Base-by-base conservation (phyloP, 1,140 invertebrate species). In the Metopolophium dirhodum region DNA sequence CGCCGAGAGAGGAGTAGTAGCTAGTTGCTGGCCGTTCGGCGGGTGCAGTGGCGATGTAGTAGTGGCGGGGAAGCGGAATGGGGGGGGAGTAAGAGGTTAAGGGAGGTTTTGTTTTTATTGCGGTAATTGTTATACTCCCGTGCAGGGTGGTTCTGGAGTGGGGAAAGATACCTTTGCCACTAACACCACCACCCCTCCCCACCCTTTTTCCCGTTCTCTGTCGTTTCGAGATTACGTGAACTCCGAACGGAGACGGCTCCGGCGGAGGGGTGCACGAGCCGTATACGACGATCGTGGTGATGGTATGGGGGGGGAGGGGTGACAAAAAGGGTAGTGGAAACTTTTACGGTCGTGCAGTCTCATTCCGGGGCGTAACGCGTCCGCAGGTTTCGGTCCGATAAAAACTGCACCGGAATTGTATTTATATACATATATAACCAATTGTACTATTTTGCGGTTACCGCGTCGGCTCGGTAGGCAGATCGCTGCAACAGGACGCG, bases 91-190 rank as follows among this genome's bases (percentile, higher is more conserved):
- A 77, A 35, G 61, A 77, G 61, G 61, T n/a, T 35, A 77, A 14
- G n/a, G n/a, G 30, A 77, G 61, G 61, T 77, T 77, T 54, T 47
- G 41, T 91, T 91, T 91, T 91, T 91, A 91, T 91, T 91, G 41
- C 90, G 90, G 41, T 91, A 91, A 91, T 91, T 77, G 90, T 91
- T 91, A 68, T 77, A 90, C 57, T 37, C 49, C 7, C 26, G 89
- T 37, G n/a, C n/a, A n/a, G 35, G 37, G 22, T 18, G 6, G 45
- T 20, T 47, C 26, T 23, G 11, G 85, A 47, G 83, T 9, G 37
- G 82, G 9, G 8, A 45, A n/a, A 68, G 61, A 68, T 68, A 68
- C 61, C 61, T 68, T 68, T 68, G n/a, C 61, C 61, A n/a, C 61
- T n/a, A 68, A 68, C 30, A n/a, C 61, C 61, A 68, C 61, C n/a